Base-by-base conservation (phyloP, 2,888 invertebrate genomes). In the Pogonocherus hispidulus region DNA sequence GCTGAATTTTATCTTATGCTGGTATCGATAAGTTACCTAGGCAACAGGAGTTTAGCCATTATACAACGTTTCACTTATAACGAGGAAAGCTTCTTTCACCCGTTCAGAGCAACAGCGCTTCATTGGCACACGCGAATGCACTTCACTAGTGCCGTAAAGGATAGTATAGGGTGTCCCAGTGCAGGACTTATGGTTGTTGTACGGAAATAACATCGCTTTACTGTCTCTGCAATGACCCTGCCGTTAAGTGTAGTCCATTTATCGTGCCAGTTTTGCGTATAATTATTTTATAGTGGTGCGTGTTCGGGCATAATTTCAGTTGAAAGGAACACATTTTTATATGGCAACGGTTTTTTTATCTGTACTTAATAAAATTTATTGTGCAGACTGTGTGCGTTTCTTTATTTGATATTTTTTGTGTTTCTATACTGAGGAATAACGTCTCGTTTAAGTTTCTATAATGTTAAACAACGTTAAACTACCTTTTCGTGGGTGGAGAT, bases 1-100 rank as follows among this genome's bases (percentile, higher is more conserved):
- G 9, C 16, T 14, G 46, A 46, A 49, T 73, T 67, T 77, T 74
- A 74, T 74, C 73, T 75, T 74, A 77, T 76, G 74, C 74, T 78
- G 75, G 79, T 80, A 78, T 78, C 78, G 78, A 79, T 78, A 78
- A 77, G 70, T 65, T 67, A 62, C 67, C 67, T 55, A 56, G 64
- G 60, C 60, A 57, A 67, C 70, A 56, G 51, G 44, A 32, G 56
- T 47, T 66, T 59, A 55, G 51, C 60, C 59, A 67, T 71, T 67
- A 67, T 71, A 46, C 66, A 66, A 49, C 63, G 62, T 57, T 68
- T 66, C 62, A 60, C 62, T 67, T 69, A 69, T 69, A 60, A 63
- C 63, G 57, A 54, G 56, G 66, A 71, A 62, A 63, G 59, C 66
- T 64, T 62, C 56, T 69, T 67, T 55, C 63, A 49, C 47, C 62